Percentiles rank a stretch among this genome's conserved stretches.
These are phyloP conservation scores for Stegophylla sp. DNA, from an alignment of 2,888 invertebrate genomes.

Conservation along the genomic window DNA sequence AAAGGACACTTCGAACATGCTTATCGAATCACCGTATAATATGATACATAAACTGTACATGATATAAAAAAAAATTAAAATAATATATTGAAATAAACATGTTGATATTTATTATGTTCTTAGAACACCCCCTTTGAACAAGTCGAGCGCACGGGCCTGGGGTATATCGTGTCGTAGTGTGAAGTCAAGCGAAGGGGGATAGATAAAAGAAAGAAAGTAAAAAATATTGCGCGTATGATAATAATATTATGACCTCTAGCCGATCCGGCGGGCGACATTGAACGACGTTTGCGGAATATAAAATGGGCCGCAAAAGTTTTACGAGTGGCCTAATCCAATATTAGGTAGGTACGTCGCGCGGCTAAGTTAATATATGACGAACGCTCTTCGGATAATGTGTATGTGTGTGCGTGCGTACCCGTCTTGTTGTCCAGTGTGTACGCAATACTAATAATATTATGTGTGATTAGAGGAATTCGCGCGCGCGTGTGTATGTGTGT, in stretches of 20 bases:
- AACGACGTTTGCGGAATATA: not conserved
- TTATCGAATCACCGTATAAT: no score
- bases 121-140: no score
- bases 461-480: not conserved
- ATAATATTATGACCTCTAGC: no score
- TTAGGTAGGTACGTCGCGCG: not conserved
- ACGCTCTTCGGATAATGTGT: not conserved
- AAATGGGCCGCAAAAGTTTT: not conserved
- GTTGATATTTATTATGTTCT: no score
- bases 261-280: not conserved
- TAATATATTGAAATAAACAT: no score
- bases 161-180: no score
- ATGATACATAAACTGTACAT: no score
- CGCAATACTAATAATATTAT: no score
- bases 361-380: not conserved
- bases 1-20: no score
- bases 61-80: no score
- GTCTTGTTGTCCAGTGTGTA: not conserved
- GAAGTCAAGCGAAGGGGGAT: not conserved
- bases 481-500: no score
- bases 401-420: not conserved
- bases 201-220: not conserved
- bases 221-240: not conserved
- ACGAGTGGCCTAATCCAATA: slow-evolving; percentile 1
- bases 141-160: no score